Base-by-base conservation (phyloP, 2,113 vertebrate species). In the Mobula hypostoma region DNA sequence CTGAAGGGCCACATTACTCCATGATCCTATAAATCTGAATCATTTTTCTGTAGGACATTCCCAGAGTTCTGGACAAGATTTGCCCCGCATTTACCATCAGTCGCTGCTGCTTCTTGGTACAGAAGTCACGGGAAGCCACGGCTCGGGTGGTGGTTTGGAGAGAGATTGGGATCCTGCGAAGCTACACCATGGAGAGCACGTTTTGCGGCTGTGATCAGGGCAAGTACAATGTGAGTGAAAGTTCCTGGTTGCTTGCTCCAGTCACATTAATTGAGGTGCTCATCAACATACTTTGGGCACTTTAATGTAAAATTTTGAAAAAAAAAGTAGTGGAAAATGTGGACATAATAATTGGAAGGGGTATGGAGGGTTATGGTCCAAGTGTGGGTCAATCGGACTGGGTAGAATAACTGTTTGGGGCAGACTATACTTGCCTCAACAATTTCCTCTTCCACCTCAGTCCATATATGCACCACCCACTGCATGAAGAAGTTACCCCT, bases 151-250 rank as follows among this genome's bases (percentile, higher is more conserved):
- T 98, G 93, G 97, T 98, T 3, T 99, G 98, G 98, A 96, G 97
- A 94, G 98, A 99, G 95, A 97, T 99, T 80, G 98, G 98, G 0
- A 98, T 99, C 15, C 94, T 97, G 93, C 97, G 97, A 94, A 99
- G 98, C 96, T 99, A 99, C 95, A 99, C 98, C 94, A 98, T 99
- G 98, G 98, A 99, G 94, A 98, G 97, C 95, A 98, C 98, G 0
- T 98, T 97, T 96, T 98, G 98, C 0, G 98, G 98, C 88, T 99
- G 98, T 80, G 97, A 97, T 96, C 98, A 98, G 1, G 98, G 98
- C 0, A 96, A 97, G 93, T 98, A 98, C 95, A 97, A 99, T 97
- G 98, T 99, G 94, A 90, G 85, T 68, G 61, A 68, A 90, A 2
- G 61, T 32, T 0, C 1, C 11, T 32, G 61, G 29, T 14, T 15